Evolutionary conservation across 1,140 invertebrate species (phyloP).

Genomic region (Portunus trituberculatus): DNA sequence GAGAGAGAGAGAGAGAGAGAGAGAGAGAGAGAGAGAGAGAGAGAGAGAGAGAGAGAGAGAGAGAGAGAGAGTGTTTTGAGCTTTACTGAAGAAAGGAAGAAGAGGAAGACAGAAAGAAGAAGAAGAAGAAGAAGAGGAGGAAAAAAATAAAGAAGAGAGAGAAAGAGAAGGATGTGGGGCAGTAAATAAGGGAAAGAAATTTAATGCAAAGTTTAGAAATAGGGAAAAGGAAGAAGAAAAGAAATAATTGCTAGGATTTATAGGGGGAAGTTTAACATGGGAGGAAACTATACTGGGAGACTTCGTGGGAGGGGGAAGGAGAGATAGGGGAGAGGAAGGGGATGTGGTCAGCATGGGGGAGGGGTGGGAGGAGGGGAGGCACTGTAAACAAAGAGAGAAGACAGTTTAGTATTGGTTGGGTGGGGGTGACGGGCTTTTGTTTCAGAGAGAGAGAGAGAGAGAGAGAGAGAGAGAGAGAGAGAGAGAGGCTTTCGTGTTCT

Average conservation of each 20-base stretch:
- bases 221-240: too few species aligned
- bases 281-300: too few species aligned
- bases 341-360: background rate
- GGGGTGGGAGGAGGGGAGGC: background rate
- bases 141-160: background rate
- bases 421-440: too few species aligned
- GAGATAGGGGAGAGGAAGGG: background rate
- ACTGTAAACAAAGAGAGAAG: too few species aligned
- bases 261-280: too few species aligned
- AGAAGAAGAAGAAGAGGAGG: background rate
- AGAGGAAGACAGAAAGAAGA: background rate
- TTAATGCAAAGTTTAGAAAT: too few species aligned
- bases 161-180: background rate
- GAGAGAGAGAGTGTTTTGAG: background rate
- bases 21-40: background rate
- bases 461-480: background rate
- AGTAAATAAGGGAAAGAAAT: too few species aligned
- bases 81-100: too few species aligned
- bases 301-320: too few species aligned
- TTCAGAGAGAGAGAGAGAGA: background rate
- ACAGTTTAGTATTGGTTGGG: too few species aligned
- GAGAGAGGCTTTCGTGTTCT: too few species aligned
- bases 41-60: background rate
- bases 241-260: too few species aligned
- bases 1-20: background rate